phyloP scores from a whole-genome alignment of 2,113 vertebrate genomes.

The Amphilophus citrinellus region DNA sequence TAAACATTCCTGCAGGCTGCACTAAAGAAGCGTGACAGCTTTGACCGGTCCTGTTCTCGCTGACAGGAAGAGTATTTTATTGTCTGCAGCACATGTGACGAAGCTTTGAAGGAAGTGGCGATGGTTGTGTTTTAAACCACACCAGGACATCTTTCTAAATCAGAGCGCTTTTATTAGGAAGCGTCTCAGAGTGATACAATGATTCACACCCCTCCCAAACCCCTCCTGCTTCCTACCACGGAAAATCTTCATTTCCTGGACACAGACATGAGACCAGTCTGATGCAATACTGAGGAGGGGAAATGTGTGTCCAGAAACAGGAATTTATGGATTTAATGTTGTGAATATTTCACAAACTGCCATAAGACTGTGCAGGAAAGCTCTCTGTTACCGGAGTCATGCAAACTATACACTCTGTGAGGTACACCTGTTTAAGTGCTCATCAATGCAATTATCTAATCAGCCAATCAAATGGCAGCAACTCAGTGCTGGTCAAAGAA shows the following conservation, averaged over 20 bases:
- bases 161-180: neutral
- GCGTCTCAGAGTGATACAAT: neutral
- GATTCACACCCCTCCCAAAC: neutral
- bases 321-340: neutral
- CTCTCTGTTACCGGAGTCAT: neutral
- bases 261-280: neutral
- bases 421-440: neutral
- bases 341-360: neutral
- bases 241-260: neutral
- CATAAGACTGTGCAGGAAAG: neutral
- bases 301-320: neutral
- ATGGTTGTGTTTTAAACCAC: neutral
- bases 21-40: neutral
- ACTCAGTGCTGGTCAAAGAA: neutral
- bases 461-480: neutral
- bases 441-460: rapidly evolving
- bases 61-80: neutral
- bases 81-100: neutral
- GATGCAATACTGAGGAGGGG: neutral
- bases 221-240: neutral
- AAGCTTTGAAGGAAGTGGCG: neutral
- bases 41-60: rapidly evolving
- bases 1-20: neutral
- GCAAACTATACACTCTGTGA: neutral
- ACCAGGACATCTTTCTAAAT: neutral